Conservation (phyloP, 2,888 invertebrate genomes). For the Phasia obesa region DNA sequence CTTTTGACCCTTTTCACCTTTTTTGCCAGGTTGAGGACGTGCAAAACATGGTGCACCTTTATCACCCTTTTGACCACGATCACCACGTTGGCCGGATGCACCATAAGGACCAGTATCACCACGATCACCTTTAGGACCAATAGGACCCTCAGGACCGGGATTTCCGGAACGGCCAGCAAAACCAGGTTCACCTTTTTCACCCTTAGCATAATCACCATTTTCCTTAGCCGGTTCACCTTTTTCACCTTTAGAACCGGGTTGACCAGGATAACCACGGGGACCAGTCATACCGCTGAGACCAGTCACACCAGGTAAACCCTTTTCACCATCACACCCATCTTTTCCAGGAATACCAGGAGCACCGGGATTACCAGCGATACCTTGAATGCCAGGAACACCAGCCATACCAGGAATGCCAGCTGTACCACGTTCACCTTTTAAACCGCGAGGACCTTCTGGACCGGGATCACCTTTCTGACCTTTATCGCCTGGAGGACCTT, state of each 20-base stretch:
- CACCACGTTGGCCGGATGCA: constrained; percentile 89
- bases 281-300: constrained; percentile 89
- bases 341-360: constrained; percentile 91
- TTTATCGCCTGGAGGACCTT: constrained; percentile 93
- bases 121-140: constrained; percentile 91
- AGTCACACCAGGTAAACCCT: constrained; percentile 89
- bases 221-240: constrained; percentile 90
- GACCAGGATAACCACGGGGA: constrained; percentile 87
- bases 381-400: constrained; percentile 84
- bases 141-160: constrained; percentile 79
- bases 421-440: constrained; percentile 93
- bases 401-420: constrained; percentile 94
- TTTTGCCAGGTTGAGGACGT: constrained; percentile 83
- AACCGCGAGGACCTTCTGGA: constrained; percentile 90
- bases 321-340: constrained; percentile 98
- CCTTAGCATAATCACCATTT: constrained; percentile 85
- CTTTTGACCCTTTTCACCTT: constrained; percentile 86
- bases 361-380: constrained; percentile 83
- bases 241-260: constrained; percentile 84
- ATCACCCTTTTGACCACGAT: constrained; percentile 87
- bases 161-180: constrained; percentile 79
- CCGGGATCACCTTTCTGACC: constrained; percentile 95
- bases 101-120: constrained; percentile 81
- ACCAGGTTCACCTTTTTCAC: constrained; percentile 92
- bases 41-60: constrained; percentile 86